Evolutionary conservation across 2,797 vertebrate genomes (phyloP), one percentile per base, ranked within the genome.

Genomic region (Poeciliopsis turneri): DNA sequence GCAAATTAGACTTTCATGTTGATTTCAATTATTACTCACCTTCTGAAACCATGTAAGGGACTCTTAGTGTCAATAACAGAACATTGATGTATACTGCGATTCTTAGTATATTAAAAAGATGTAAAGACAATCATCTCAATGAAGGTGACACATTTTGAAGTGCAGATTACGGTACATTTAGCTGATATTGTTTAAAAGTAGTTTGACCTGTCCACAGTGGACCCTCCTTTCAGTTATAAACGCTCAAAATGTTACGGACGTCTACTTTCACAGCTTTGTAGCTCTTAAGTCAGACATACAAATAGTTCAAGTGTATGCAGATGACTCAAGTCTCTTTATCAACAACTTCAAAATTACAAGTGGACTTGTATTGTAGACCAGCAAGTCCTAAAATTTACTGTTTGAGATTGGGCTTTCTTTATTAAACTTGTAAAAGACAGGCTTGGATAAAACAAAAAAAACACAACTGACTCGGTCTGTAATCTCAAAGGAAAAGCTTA

Each of bases 401-500:
- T 74, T 66, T 55, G 59, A 75, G 77, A 78, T 78, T 79, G 36
- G 25, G 10, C 46, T 82, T 72, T 77, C 74, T 78, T 82, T 79
- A 71, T 74, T 86, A 10, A 51, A 51, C 49, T 23, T 51, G 23
- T 74, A 79, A 77, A 59, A 28, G 74, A 85, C 59, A 46, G 59
- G 80, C 72, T 76, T 66, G 28, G 46, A 28, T 9, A 8, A 15
- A 45, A 12, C 12, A 13, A 1, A 15, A 2, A 0, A 39, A 75
- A 78, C 8, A 55, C 53, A 55, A 57, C 53, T 88, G 79, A 90
- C 90, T 83, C 79, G 70, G 20, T 85, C 71, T 86, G 81, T n/a
- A 73, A 61, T 87, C 92, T 90, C 86, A 73, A 74, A 82, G 68
- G 92, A 86, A 18, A 0, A 74, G 73, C 36, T 30, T 84, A 75